Conservation (phyloP, 2,797 vertebrate genomes). For the Neomorphus geoffroyi region DNA sequence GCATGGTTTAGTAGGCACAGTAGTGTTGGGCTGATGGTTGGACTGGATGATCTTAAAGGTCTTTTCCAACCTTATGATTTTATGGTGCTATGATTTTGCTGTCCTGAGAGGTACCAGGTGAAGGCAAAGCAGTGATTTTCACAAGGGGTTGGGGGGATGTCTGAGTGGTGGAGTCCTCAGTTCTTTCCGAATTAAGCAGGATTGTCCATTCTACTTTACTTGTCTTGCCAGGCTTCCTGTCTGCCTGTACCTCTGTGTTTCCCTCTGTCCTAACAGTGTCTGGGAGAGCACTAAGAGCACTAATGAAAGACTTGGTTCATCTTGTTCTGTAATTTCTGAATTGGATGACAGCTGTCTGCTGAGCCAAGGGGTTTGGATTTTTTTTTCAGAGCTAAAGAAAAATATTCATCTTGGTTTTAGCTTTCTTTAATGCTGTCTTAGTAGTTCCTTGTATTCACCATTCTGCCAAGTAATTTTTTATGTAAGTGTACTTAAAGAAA, state of each 20-base stretch:
- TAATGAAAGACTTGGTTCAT: not conserved
- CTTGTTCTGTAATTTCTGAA: not conserved
- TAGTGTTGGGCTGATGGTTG: too few species aligned
- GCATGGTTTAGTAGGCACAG: too few species aligned
- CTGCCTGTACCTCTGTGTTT: not conserved
- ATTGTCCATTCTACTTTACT: not conserved
- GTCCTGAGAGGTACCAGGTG: not conserved
- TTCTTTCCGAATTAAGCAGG: not conserved
- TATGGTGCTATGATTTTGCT: not conserved
- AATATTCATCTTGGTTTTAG: not conserved
- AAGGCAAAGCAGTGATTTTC: not conserved
- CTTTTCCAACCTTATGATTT: too few species aligned
- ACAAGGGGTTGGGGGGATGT: fast-evolving
- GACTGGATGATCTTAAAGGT: too few species aligned
- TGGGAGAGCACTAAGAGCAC: not conserved
- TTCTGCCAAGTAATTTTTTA: not conserved
- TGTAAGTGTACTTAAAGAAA: not conserved
- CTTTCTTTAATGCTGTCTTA: not conserved
- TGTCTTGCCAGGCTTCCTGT: not conserved
- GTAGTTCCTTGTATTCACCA: not conserved
- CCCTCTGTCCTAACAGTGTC: not conserved
- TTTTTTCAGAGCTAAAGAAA: not conserved
- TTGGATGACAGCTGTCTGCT: not conserved
- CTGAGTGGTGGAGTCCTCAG: not conserved
- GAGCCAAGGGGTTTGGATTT: not conserved